These are phyloP conservation scores for Mormyrops boulengeri DNA, from an alignment of 2,797 vertebrate species.

Conservation along the genomic window DNA sequence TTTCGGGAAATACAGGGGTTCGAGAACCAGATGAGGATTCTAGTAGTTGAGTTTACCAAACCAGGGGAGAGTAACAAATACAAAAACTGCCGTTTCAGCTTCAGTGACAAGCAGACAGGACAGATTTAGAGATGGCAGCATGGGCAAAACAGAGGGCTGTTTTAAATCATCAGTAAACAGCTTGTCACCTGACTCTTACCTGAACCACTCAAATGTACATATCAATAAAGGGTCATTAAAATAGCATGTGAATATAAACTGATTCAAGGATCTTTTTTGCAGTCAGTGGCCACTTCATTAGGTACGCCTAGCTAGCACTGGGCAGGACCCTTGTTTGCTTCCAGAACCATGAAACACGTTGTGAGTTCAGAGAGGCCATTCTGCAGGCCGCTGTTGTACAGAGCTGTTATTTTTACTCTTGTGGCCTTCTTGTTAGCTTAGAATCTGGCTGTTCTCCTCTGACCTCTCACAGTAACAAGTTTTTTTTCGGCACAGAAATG, in stretches of 20 bases:
- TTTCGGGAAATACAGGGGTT: conserved; percentile 17
- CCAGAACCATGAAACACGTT: background rate
- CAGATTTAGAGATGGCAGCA: background rate
- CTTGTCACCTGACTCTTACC: background rate
- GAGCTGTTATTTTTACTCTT: background rate
- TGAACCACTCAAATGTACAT: background rate
- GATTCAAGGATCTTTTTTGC: background rate
- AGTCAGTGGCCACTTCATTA: background rate
- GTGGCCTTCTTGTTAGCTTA: background rate
- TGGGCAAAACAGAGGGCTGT: background rate
- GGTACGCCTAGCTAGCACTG: background rate
- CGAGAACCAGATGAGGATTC: background rate
- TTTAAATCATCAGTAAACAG: background rate
- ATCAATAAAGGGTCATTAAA: background rate
- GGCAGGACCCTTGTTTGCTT: background rate
- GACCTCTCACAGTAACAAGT: background rate
- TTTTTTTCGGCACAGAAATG: background rate
- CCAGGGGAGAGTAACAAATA: background rate
- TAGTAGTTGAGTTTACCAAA: background rate
- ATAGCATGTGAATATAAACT: background rate
- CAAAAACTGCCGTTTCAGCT: background rate
- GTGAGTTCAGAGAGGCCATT: background rate
- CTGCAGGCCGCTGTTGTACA: background rate
- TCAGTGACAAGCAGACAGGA: background rate
- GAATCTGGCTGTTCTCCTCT: background rate